phyloP scores from a whole-genome alignment of 92 coral and sea anemone species.

The Virgularia gustaviana region DNA sequence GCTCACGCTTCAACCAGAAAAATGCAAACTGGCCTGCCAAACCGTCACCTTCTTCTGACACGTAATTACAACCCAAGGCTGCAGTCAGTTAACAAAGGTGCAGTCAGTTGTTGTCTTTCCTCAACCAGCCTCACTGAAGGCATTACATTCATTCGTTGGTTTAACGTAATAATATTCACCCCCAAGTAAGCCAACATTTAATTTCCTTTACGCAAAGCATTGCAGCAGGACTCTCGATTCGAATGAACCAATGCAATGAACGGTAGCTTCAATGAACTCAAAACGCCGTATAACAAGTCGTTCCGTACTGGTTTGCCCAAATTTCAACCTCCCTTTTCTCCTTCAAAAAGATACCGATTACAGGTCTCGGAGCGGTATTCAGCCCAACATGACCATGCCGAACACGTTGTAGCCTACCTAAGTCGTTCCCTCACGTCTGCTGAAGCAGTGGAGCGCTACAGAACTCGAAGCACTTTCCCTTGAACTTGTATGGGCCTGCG shows the following conservation, averaged over 20 bases:
- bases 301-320: slow-evolving; percentile 45
- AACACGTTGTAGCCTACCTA: slow-evolving; percentile 54
- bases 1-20: slow-evolving; percentile 24
- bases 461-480: no score
- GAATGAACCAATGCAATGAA: slow-evolving; percentile 10
- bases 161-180: slow-evolving; percentile 56
- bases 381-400: slow-evolving; percentile 43
- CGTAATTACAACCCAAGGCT: slow-evolving; percentile 49
- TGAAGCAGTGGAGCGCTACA: no score
- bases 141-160: slow-evolving; percentile 57
- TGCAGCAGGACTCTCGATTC: not conserved
- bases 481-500: no score
- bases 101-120: slow-evolving; percentile 54
- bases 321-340: slow-evolving; percentile 38
- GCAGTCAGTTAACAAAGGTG: slow-evolving; percentile 53
- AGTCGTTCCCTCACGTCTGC: slow-evolving; percentile 58
- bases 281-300: slow-evolving; percentile 13
- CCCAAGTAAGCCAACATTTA: slow-evolving; percentile 51
- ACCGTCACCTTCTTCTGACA: slow-evolving; percentile 61
- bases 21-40: slow-evolving; percentile 49
- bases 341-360: slow-evolving; percentile 41
- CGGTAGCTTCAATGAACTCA: not conserved
- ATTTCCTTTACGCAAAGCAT: slow-evolving; percentile 51
- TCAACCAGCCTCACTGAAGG: slow-evolving; percentile 51
- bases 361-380: slow-evolving; percentile 52